A percentile compares a stretch with the other conserved stretches of the same genome.
These are phyloP conservation scores for Nasonovia ribisnigri DNA, from an alignment of 2,888 invertebrate genomes.

Conservation along the genomic window DNA sequence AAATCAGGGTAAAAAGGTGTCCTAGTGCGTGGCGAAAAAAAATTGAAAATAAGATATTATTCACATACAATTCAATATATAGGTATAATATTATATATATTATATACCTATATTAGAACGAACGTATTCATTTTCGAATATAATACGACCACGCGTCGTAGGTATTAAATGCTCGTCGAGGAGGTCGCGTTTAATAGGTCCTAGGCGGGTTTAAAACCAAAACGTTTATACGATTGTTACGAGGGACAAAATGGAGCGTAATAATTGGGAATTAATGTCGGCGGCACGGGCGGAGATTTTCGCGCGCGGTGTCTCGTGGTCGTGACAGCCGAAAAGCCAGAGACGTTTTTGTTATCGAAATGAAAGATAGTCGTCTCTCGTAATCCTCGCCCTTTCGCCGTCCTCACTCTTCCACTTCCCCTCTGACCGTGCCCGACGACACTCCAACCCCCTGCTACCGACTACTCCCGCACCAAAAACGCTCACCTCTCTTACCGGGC, in stretches of 20 bases:
- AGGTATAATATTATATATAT: too few species aligned
- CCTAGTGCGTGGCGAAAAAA: too few species aligned
- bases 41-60: too few species aligned
- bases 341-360: constrained; percentile 30
- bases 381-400: constrained; percentile 30
- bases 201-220: background rate
- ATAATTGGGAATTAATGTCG: constrained; percentile 59
- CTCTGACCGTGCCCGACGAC: background rate
- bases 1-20: too few species aligned
- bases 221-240: constrained; percentile 42
- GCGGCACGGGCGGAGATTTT: background rate
- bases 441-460: background rate
- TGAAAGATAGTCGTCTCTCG: constrained; percentile 46
- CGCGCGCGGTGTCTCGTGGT: constrained; percentile 43
- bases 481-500: background rate
- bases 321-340: constrained; percentile 49
- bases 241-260: constrained; percentile 52
- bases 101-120: too few species aligned
- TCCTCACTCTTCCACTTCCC: background rate
- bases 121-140: background rate
- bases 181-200: constrained; percentile 1
- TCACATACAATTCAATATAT: too few species aligned
- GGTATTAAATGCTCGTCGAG: constrained; percentile 14
- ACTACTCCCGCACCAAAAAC: background rate
- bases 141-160: background rate